These are phyloP conservation scores for Cecidostiba fungosa DNA, from an alignment of 2,888 invertebrate species.

Conservation along the genomic window DNA sequence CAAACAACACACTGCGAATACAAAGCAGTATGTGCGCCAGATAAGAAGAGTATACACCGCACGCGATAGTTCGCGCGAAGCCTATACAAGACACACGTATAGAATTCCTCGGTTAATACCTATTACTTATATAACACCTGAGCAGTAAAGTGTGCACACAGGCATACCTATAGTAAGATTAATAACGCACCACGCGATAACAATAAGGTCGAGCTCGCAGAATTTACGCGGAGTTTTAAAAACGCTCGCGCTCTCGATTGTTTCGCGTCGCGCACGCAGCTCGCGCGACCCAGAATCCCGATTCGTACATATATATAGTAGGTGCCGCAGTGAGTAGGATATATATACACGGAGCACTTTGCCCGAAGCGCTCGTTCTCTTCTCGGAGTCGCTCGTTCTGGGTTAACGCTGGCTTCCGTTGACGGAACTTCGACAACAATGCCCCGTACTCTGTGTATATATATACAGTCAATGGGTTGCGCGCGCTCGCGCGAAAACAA, in stretches of 20 bases:
- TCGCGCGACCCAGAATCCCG: neutral
- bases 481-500: conserved; percentile 23
- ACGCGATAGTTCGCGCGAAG: neutral
- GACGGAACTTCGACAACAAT: conserved; percentile 55
- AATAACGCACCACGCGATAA: neutral
- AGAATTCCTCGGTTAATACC: too few species aligned
- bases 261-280: neutral
- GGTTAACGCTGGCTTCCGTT: conserved; percentile 48
- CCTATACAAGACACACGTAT: too few species aligned
- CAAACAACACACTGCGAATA: neutral
- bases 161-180: neutral
- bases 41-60: neutral
- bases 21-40: neutral
- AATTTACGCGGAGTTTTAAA: conserved; percentile 15
- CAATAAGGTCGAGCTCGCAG: neutral
- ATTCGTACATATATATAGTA: neutral
- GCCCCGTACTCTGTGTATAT: neutral
- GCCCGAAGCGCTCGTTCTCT: conserved; percentile 22
- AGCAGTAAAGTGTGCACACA: neutral
- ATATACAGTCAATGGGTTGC: neutral
- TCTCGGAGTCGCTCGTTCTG: conserved; percentile 8
- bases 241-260: neutral
- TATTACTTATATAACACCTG: too few species aligned
- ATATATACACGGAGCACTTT: neutral
- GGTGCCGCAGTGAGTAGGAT: too few species aligned